Base-by-base conservation (phyloP, 2,888 invertebrate genomes). In the Idaea straminata region DNA sequence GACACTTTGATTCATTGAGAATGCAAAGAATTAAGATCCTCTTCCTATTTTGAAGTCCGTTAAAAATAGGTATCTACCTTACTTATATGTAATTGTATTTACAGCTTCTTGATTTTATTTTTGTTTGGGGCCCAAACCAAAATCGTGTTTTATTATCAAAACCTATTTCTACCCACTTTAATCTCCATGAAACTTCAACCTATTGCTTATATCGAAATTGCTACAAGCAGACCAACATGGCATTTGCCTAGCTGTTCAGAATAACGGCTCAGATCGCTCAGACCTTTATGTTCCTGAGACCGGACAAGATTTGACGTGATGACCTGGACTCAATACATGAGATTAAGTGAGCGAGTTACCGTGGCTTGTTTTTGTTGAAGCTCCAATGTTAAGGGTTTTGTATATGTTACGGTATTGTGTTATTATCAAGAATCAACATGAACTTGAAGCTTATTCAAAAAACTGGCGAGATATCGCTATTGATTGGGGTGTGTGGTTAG, bases 151-250 rank as follows among this genome's bases (percentile, higher is more conserved):
- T 10, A 1, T 3, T 36, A 47, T 4, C 10, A 4, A 47, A 47
- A 47, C 47, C 47, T 47, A 47, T 10, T 47, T 13, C 47, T 47
- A 7, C 47, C 47, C 13, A 10, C 47, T 47, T 47, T 7, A 47
- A 13, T 47, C 7, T 47, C 3, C 2, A 47, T 13, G 10, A 47
- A 47, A 47, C 13, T 13, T 47, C 13, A 13, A 7, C 47, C 7
- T 47, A 13, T 47, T 47, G 13, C 47, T 47, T 47, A 47, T 47
- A 47, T 47, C 47, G 10, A 71, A 71, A 72, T 72, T 72, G 70
- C 73, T 65, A 67, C 69, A 72, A 71, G 68, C 62, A 66, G 62
- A 66, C 68, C 69, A 68, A 70, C 70, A 73, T 70, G 73, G 66
- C 67, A 61, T 73, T 71, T 68, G 64, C 68, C 71, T 67, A 66